Conservation (phyloP, 2,888 invertebrate genomes). For the Osmoderma eremita region DNA sequence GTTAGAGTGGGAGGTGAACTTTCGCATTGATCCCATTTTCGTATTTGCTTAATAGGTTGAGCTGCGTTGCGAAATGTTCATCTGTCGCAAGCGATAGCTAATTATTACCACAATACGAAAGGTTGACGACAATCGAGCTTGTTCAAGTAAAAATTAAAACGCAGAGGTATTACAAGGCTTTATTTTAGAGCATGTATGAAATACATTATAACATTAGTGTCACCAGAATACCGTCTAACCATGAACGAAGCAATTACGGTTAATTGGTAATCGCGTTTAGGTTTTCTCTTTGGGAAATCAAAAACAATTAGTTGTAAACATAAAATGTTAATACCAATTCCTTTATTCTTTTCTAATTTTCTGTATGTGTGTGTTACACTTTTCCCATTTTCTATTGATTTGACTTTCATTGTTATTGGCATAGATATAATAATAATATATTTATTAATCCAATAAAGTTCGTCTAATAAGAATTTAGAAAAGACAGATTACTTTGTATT, state of each 20-base stretch:
- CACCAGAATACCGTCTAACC: not conserved
- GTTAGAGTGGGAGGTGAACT: not conserved
- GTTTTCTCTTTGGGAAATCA: conserved; percentile 4
- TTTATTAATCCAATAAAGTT: too few species aligned
- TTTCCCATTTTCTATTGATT: too few species aligned
- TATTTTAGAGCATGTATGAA: not conserved
- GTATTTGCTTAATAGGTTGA: not conserved
- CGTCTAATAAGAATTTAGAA: too few species aligned
- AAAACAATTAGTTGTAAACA: not conserved
- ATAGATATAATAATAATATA: too few species aligned
- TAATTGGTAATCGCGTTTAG: not conserved
- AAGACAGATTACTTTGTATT: too few species aligned
- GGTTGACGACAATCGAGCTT: too few species aligned
- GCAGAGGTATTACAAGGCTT: not conserved
- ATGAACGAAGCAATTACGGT: not conserved
- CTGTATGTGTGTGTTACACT: too few species aligned
- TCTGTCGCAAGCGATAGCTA: not conserved
- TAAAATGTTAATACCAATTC: too few species aligned
- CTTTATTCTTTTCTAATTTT: too few species aligned
- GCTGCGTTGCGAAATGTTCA: not conserved
- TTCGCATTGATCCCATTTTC: not conserved
- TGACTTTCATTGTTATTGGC: too few species aligned
- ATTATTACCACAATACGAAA: too few species aligned
- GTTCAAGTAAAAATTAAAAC: too few species aligned
- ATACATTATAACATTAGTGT: not conserved